Evolutionary conservation across 2,888 invertebrate genomes (phyloP).

Genomic region (Tenthredo scrophulariae): DNA sequence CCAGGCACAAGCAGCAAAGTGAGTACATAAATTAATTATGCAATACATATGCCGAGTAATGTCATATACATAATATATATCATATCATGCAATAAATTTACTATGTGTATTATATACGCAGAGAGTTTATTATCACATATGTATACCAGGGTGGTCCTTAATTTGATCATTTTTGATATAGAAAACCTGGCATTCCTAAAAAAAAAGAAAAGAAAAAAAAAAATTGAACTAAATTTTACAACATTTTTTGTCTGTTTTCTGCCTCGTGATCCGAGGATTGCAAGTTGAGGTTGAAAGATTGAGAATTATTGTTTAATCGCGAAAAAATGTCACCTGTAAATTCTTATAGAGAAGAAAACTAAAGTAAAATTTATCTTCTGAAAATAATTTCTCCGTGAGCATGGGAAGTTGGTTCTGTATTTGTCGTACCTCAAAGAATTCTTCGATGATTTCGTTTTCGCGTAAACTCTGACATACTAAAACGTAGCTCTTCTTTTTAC

Average conservation of each 20-base stretch:
- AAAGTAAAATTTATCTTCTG: background rate
- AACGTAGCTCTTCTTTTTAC: background rate
- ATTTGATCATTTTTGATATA: too few species aligned
- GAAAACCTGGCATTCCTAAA: too few species aligned
- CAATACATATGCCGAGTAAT: background rate
- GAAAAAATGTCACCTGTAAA: background rate
- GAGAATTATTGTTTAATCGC: background rate
- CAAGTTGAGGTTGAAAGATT: background rate
- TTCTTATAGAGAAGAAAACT: background rate
- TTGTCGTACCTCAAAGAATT: background rate
- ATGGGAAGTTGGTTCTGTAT: background rate
- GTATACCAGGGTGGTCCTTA: too few species aligned
- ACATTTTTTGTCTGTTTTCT: too few species aligned
- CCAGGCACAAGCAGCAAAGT: conserved; percentile 77
- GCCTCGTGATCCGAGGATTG: background rate
- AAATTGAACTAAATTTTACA: too few species aligned
- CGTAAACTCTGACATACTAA: background rate
- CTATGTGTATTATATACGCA: background rate
- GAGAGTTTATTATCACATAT: background rate
- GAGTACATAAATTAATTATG: conserved; percentile 61
- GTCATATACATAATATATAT: background rate
- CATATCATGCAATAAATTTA: background rate
- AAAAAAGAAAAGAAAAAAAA: too few species aligned
- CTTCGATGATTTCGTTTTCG: background rate
- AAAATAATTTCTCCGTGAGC: background rate